Conservation (phyloP, 2,888 invertebrate species). For the Ormyrus thymus region DNA sequence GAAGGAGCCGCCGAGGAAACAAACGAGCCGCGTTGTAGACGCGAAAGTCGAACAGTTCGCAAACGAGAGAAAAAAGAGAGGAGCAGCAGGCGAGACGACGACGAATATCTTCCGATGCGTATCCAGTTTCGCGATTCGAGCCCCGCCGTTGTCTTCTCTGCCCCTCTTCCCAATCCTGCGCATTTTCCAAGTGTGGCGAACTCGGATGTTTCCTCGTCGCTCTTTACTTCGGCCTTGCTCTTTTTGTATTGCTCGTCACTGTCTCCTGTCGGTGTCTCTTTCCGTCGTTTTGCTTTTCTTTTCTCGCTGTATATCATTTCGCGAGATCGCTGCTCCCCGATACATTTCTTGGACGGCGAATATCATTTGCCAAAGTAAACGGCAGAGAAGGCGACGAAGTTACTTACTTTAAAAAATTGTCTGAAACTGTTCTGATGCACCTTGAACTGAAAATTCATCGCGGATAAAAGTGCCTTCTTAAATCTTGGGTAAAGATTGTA, state of each 20-base stretch:
- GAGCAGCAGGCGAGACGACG: constrained; percentile 7
- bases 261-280: not conserved
- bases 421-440: too few species aligned
- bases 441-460: too few species aligned
- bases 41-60: constrained; percentile 33
- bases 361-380: too few species aligned
- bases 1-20: constrained; percentile 50
- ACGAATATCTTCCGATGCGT: constrained; percentile 8
- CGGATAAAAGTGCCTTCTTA: too few species aligned
- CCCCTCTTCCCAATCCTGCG: constrained; percentile 4
- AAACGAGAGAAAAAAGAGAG: constrained; percentile 17
- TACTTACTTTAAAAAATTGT: too few species aligned
- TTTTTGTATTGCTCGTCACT: constrained; percentile 27
- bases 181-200: constrained; percentile 25
- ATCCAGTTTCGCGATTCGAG: constrained; percentile 36
- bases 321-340: too few species aligned
- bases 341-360: too few species aligned
- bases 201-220: constrained; percentile 5
- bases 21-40: constrained; percentile 48
- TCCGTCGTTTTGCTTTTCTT: not conserved
- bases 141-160: constrained; percentile 5
- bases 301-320: not conserved
- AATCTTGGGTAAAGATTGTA: too few species aligned
- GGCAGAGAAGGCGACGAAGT: too few species aligned
- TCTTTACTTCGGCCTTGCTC: constrained; percentile 12